Base-by-base conservation (phyloP, 35 echinoderm and acorn worm species). In the Amphiura filiformis region DNA sequence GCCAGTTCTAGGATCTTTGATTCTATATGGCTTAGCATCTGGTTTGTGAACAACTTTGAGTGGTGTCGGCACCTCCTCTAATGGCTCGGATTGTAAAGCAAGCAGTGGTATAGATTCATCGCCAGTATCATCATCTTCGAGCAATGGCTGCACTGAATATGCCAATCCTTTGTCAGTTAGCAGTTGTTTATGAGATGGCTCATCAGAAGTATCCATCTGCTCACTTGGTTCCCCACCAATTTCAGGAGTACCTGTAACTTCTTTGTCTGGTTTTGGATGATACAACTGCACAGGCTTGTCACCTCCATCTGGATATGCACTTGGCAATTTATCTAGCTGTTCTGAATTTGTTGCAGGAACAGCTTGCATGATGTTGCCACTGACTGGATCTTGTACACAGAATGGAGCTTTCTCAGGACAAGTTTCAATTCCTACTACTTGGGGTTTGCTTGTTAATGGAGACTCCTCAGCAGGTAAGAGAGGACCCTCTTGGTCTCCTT, bases 1-100 rank as follows among this genome's bases (percentile, higher is more conserved):
- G 15, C 90, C 90, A 81, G 78, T 87, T 28, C 57, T 92, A 38
- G 90, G 90, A 82, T 92, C 90, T 33, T 39, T 31, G 1, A 92
- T 78, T 28, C 42, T 39, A 15, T 87, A 28, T 70, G 76, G 90
- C 36, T 80, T 56, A 82, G 28, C 2, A 20, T 57, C 44, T 22
- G 44, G 28, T 23, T 26, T 70, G 61, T 18, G 61, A 70, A 70
- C 61, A 26, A 26, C 3, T 15, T 70, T n/a, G 1, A 15, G 2
- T 26, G 61, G 61, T 30, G 7, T 70, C 26, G 61, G 61, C 26
- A 85, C 14, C 15, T 85, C 83, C 33, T 85, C 64, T 31, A 85
- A 70, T 56, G 83, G 64, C 32, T 85, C 49, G 9, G 83, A 34
- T 22, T 56, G 83, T 22, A 61, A 22, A 23, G 83, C 56, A 35